A percentile compares a stretch with the other conserved stretches of the same genome.
Evolutionary conservation across 2,113 vertebrate species (phyloP).

Genomic region (Abramis brama): DNA sequence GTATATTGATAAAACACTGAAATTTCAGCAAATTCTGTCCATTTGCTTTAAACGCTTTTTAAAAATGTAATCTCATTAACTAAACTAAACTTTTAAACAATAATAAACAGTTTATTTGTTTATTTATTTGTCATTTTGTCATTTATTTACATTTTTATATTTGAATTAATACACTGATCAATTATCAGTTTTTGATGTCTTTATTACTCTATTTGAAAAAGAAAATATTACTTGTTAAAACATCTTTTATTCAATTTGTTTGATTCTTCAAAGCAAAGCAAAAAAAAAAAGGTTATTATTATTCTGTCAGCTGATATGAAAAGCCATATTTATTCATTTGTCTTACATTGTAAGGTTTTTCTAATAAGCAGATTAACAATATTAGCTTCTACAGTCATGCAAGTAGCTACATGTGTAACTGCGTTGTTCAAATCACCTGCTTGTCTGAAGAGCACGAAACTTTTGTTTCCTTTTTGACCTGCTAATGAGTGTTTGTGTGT

Average conservation of each 20-base stretch:
- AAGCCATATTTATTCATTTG: background rate
- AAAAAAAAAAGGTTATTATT: background rate
- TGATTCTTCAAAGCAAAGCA: background rate
- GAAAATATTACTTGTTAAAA: background rate
- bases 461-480: background rate
- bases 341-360: background rate
- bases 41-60: background rate
- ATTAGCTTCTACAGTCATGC: background rate
- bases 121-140: background rate
- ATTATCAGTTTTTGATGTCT: background rate
- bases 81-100: background rate
- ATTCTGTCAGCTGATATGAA: background rate
- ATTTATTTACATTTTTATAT: background rate
- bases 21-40: too few species aligned
- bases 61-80: background rate
- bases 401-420: background rate
- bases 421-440: background rate
- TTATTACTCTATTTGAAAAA: background rate
- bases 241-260: background rate
- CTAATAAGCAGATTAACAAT: background rate
- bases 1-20: too few species aligned
- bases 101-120: background rate
- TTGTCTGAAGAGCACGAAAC: background rate
- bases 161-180: background rate
- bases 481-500: conserved; percentile 27